A percentile compares a stretch with the other conserved stretches of the same genome.
phyloP scores from a whole-genome alignment of 2,797 vertebrate species.

The Pogonophryne albipinna region DNA sequence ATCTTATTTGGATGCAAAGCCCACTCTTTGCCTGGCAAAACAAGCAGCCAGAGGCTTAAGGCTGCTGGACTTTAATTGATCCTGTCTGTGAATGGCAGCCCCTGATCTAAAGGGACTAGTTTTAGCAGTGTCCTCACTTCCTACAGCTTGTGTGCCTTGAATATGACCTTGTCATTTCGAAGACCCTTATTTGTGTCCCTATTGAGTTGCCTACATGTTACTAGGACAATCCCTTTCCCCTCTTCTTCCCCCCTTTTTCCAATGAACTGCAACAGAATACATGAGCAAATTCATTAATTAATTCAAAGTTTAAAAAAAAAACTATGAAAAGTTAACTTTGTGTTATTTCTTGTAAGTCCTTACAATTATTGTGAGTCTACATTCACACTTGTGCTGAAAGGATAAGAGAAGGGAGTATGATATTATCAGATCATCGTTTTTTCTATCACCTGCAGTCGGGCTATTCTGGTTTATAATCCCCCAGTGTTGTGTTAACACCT shows the following conservation, averaged over 20 bases:
- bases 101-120: constrained; percentile 69
- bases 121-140: constrained; percentile 75
- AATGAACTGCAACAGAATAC: constrained; percentile 25
- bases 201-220: constrained; percentile 34
- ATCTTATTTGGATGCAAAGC: constrained; percentile 75
- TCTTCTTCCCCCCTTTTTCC: neutral
- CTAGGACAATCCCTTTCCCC: constrained; percentile 4
- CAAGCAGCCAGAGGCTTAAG: constrained; percentile 73
- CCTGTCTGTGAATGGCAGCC: constrained; percentile 74
- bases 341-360: neutral
- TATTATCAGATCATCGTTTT: constrained; percentile 52
- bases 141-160: constrained; percentile 70
- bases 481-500: constrained; percentile 29
- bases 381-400: neutral
- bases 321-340: neutral
- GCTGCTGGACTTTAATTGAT: constrained; percentile 79
- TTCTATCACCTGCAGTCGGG: constrained; percentile 30
- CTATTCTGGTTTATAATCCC: constrained; percentile 37
- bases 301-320: neutral
- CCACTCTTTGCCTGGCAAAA: constrained; percentile 71
- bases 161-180: constrained; percentile 77
- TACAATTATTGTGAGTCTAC: neutral
- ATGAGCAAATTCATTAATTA: constrained; percentile 6
- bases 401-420: constrained; percentile 24
- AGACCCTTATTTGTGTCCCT: constrained; percentile 31